Evolutionary conservation across 2,888 invertebrate genomes (phyloP), one percentile per base, ranked within the genome.

Genomic region (Hemistola chrysoprasaria): DNA sequence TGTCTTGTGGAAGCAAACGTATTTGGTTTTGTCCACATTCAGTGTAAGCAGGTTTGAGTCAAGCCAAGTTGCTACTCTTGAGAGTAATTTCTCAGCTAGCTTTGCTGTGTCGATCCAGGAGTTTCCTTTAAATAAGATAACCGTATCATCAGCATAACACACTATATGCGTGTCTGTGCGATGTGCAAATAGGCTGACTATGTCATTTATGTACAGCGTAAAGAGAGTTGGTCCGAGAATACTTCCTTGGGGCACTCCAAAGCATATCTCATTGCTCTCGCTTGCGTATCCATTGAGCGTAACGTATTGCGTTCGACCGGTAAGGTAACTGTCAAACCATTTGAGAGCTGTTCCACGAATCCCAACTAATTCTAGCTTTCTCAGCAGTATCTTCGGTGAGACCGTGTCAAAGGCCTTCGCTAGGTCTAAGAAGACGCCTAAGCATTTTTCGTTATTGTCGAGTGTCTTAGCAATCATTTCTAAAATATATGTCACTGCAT

Each of bases 241-340:
- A 22, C 22, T 22, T 2, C 22, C 22, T n/a, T 22, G 22, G 7
- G 25, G 25, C 7, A 25, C 2, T 5, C 25, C 25, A 25, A 8
- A 25, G 1, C 8, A 2, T 5, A 6, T 8, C 6, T 3, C 1
- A 6, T 1, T 16, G 1, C 8, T 7, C 3, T 1, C 16, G 8
- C 30, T 30, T 1, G 5, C 8, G n/a, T 21, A 20, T 3, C 8
- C 8, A 8, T 7, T n/a, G 5, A 31, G 2, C 8, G 9, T 0
- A 6, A 31, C 10, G n/a, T 7, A n/a, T 2, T 31, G 31, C 3
- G 4, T 22, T 9, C 31, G 8, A 9, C 22, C 9, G 5, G 11
- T 5, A 3, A 31, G 22, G 10, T 31, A 31, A 10, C 31, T 31
- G 9, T 6, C 9, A 20, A 31, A 31, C 31, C 22, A 31, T 5